Evolutionary conservation across 1,140 invertebrate genomes (phyloP), one percentile per base, ranked within the genome.

Genomic region (Drosophila prosaltans): DNA sequence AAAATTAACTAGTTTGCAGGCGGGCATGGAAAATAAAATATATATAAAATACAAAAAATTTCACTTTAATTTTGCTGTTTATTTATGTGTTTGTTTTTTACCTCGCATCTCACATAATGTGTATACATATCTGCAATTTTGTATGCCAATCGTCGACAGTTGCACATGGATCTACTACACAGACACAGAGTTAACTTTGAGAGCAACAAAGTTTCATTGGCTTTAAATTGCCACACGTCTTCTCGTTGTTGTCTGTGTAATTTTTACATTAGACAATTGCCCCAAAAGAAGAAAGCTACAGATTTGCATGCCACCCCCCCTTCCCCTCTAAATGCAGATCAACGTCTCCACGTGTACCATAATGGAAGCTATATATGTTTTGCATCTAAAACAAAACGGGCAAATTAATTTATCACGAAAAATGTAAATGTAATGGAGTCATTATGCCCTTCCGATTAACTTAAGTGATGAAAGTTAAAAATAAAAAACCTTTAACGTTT

Each of bases 21-120:
- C 71, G 67, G 16, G 69, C 48, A 68, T 58, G 78, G 66, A 71
- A 78, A 73, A 66, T 26, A 36, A 26, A 43, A 39, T 57, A 55
- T 32, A 21, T 39, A 28, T 65, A 55, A 48, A 68, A 80, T 2
- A 89, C 69, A 91, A 89, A 72, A 91, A 91, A 91, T 91, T 91
- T 91, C 88, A 88, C 88, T 90, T 91, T 89, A 89, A 89, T 89
- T 89, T 89, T 88, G 84, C 84, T 88, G 78, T 89, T 89, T 89
- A 89, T 89, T 89, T 89, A 89, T 89, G 85, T 89, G 81, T 89
- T 89, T 86, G 83, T 83, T 86, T 88, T 82, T 82, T 88, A 66
- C 74, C 84, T 74, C 69, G 72, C 76, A 82, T 88, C 80, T 83
- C 76, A 69, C 84, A 71, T 73, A 77, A 71, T 77, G 61, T 57